These are phyloP conservation scores for Diachrysia chrysitis DNA, from an alignment of 2,888 invertebrate genomes.

Conservation along the genomic window DNA sequence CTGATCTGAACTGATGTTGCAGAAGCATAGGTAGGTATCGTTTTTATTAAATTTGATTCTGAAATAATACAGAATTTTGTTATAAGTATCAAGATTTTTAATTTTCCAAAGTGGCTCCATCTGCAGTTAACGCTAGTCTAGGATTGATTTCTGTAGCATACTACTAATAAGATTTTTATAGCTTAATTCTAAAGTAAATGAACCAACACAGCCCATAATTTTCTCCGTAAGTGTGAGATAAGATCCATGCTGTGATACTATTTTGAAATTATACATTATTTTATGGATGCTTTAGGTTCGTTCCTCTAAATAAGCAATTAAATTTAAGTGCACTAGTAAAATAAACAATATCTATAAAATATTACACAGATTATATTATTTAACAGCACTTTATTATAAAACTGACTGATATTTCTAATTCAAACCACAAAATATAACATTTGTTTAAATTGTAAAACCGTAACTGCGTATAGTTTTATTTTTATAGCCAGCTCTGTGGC, in stretches of 20 bases:
- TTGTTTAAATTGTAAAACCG: constrained; percentile 30
- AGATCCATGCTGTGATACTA: constrained; percentile 29
- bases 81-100: no score
- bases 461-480: constrained; percentile 44
- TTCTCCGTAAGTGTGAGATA: constrained; percentile 12
- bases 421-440: constrained; percentile 31
- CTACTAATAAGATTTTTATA: background rate
- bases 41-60: no score
- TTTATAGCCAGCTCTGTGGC: constrained; percentile 47
- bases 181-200: constrained; percentile 13
- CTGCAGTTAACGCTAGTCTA: no score
- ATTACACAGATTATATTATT: constrained; percentile 48
- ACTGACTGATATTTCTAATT: constrained; percentile 42
- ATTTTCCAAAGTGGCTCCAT: no score
- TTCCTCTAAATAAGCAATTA: constrained; percentile 43
- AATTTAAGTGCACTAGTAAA: constrained; percentile 29
- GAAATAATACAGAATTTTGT: no score
- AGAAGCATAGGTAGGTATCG: no score
- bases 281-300: constrained; percentile 37
- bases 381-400: constrained; percentile 23
- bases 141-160: background rate
- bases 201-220: constrained; percentile 9
- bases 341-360: constrained; percentile 46
- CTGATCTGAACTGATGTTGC: no score
- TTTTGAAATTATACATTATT: constrained; percentile 30